Base-by-base conservation (phyloP, 2,888 invertebrate genomes). In the Eupelmus urozonus region DNA sequence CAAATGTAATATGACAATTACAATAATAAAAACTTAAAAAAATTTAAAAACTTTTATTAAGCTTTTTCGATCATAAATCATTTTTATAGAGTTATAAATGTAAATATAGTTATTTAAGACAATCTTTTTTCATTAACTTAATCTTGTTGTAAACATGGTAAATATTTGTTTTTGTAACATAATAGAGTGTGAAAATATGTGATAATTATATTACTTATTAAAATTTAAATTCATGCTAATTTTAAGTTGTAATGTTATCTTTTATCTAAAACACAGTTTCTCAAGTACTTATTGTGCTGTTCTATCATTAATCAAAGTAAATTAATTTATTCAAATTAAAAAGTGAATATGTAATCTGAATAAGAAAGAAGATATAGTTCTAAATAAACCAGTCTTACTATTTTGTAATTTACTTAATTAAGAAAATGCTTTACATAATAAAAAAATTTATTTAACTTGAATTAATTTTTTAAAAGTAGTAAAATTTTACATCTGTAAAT, bases 191-290 rank as follows among this genome's bases (percentile, higher is more conserved):
- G n/a, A 29, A 60, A 73, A 18, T 42, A 55, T 49, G 55, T 29
- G 23, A 81, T 77, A 42, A 74, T 65, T 60, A n/a, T n/a, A 29
- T 53, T 51, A 34, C 70, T 57, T 23, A 55, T 55, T 71, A 55
- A 77, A 79, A 65, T 76, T 45, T 20, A 67, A 82, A 65, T 65
- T 60, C 34, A 71, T 60, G 59, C 60, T 74, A 69, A 75, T 75
- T 70, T 60, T 63, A 57, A 42, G 23, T 51, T 29, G 27, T 27
- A 34, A 27, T 11, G 23, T 51, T 73, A 67, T 42, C 49, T 51
- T 69, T 53, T 34, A 67, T 55, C 67, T 40, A 45, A 45, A 25
- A 25, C 20, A 57, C 11, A 72, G 40, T 71, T 66, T 53, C 42
- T 27, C 40, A 74, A 66, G 69, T 60, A 75, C 40, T 29, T 16